phyloP scores from a whole-genome alignment of 2,888 invertebrate genomes.

The Odontocerum albicorne region DNA sequence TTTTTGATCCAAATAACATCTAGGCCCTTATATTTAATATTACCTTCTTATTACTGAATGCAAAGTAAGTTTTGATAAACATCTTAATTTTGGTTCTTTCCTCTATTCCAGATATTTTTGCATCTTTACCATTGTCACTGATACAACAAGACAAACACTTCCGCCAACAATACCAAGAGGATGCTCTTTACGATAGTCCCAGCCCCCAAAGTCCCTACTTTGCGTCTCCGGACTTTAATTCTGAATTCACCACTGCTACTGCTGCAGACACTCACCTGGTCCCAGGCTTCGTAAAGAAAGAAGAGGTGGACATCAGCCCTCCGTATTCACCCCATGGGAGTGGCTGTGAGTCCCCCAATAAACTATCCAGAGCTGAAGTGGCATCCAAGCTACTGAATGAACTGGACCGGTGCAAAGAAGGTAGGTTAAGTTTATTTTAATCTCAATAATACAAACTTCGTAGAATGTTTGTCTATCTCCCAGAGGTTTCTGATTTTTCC shows the following conservation, averaged over 20 bases:
- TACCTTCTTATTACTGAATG: too few relatives aligned
- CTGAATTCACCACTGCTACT: not conserved
- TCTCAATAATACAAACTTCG: too few relatives aligned
- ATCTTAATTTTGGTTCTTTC: too few relatives aligned
- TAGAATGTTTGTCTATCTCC: too few relatives aligned
- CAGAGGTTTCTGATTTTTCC: too few relatives aligned
- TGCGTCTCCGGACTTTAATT: too few relatives aligned
- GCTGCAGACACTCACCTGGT: not conserved
- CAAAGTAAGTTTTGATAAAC: too few relatives aligned
- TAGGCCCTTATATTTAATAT: too few relatives aligned
- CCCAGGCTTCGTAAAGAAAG: conserved; percentile 5
- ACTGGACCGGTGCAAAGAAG: conserved; percentile 50
- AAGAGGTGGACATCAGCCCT: conserved; percentile 19
- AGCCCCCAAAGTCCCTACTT: not conserved
- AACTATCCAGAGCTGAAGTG: conserved; percentile 59
- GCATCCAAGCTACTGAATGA: conserved; percentile 67
- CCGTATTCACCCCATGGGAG: conserved; percentile 18
- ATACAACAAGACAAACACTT: conserved; percentile 31
- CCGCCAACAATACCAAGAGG: conserved; percentile 1
- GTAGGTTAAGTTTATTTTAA: too few relatives aligned
- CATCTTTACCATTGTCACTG: conserved; percentile 33
- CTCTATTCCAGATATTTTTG: conserved; percentile 27
- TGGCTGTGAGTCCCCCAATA: conserved; percentile 48
- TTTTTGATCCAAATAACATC: too few relatives aligned
- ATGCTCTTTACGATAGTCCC: not conserved